Conservation (phyloP, 2,113 vertebrate genomes). For the Sclerurus mexicanus region DNA sequence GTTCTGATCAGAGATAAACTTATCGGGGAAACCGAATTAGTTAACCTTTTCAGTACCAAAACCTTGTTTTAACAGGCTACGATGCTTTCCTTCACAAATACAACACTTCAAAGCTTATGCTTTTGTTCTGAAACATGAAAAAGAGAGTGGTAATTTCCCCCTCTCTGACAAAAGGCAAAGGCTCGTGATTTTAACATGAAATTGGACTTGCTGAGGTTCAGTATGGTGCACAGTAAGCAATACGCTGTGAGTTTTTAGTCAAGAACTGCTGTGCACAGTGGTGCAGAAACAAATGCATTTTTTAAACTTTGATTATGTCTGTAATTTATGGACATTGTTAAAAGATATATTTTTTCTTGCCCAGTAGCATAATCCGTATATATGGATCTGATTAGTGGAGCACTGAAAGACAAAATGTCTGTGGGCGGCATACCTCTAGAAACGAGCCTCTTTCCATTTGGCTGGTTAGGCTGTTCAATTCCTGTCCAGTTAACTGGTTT, state of each 20-base stretch:
- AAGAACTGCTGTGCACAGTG: not conserved
- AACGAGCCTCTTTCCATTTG: not conserved
- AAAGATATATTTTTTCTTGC: not conserved
- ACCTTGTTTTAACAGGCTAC: constrained; percentile 26
- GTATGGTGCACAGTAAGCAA: not conserved
- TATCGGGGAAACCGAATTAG: constrained; percentile 76
- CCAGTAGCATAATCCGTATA: not conserved
- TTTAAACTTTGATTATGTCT: not conserved
- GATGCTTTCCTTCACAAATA: constrained; percentile 1
- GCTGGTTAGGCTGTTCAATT: not conserved
- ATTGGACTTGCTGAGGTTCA: not conserved
- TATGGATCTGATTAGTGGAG: not conserved
- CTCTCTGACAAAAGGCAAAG: not conserved
- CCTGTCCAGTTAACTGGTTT: not conserved
- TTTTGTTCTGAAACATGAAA: constrained; percentile 39
- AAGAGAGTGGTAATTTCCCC: not conserved
- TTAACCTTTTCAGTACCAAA: constrained; percentile 69
- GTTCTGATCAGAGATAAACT: constrained; percentile 76
- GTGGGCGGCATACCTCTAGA: constrained; percentile 4
- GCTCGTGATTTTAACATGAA: not conserved
- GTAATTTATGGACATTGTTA: not conserved
- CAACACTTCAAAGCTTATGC: constrained; percentile 16
- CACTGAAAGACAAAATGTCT: not conserved
- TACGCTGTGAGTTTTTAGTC: not conserved
- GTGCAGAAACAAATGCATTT: not conserved